phyloP scores from a whole-genome alignment of 2,797 vertebrate species.

The Silurus lanzhouensis region DNA sequence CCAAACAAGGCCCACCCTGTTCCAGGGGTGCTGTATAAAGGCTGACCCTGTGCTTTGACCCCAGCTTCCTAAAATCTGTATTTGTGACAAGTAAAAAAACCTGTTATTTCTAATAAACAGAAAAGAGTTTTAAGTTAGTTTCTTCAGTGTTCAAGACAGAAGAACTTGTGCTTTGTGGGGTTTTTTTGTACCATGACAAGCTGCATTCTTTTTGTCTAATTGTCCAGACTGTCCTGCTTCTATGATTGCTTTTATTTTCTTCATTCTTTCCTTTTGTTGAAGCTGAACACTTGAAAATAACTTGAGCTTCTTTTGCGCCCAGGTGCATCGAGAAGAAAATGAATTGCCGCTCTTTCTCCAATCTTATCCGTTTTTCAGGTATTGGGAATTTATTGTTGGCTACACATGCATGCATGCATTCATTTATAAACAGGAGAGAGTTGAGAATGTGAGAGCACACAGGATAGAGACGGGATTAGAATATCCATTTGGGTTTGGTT shows the following conservation, averaged over 20 bases:
- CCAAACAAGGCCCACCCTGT: no score
- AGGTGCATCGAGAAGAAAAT: neutral
- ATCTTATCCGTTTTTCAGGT: neutral
- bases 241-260: neutral
- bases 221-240: neutral
- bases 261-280: neutral
- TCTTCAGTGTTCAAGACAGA: neutral
- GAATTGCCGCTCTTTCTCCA: neutral
- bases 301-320: neutral
- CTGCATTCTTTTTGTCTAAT: neutral
- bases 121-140: neutral
- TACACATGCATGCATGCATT: neutral
- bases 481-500: neutral
- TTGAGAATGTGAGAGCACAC: neutral
- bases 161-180: neutral
- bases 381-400: conserved; percentile 3
- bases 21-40: no score
- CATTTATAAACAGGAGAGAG: neutral
- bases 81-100: no score
- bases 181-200: neutral
- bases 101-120: no score
- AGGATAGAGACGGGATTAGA: neutral
- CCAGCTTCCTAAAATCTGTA: no score
- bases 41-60: no score
- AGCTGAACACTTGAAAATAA: neutral